A percentile compares a stretch with the other conserved stretches of the same genome.
phyloP scores from a whole-genome alignment of 2,113 vertebrate genomes.

The Heterocephalus glaber region DNA sequence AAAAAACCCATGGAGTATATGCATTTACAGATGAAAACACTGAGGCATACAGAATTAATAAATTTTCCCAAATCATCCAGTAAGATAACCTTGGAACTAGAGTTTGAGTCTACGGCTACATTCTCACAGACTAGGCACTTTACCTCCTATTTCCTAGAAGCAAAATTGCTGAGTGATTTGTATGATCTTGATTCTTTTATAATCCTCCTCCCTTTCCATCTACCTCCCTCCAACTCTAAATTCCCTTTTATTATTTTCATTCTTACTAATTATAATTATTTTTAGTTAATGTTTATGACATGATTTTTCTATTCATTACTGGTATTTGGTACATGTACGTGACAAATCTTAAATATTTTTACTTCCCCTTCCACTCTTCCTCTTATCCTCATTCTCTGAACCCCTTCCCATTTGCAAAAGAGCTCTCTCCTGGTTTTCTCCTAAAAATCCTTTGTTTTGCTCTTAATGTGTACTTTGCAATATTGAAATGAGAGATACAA shows the following conservation, averaged over 20 bases:
- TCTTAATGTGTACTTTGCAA: not conserved
- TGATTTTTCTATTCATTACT: not conserved
- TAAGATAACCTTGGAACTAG: not conserved
- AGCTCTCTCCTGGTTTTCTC: not conserved
- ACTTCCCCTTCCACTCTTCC: not conserved
- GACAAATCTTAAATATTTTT: not conserved
- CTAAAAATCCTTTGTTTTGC: not conserved
- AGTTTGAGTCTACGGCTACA: not conserved
- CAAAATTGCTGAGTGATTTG: not conserved
- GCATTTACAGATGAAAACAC: not conserved
- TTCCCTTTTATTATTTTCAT: not conserved
- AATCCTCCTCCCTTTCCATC: not conserved
- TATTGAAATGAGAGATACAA: not conserved
- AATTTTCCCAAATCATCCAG: not conserved
- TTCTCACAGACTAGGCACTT: not conserved
- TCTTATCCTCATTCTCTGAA: not conserved
- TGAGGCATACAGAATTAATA: not conserved
- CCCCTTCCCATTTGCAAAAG: not conserved
- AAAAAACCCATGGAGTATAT: not conserved
- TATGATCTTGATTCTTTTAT: not conserved
- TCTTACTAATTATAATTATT: not conserved
- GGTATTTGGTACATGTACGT: not conserved
- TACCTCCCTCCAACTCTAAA: no score
- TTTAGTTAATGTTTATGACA: not conserved
- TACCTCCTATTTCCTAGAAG: not conserved